These are phyloP conservation scores for Glomeris marginata DNA, from an alignment of 2,888 invertebrate species.

Conservation along the genomic window DNA sequence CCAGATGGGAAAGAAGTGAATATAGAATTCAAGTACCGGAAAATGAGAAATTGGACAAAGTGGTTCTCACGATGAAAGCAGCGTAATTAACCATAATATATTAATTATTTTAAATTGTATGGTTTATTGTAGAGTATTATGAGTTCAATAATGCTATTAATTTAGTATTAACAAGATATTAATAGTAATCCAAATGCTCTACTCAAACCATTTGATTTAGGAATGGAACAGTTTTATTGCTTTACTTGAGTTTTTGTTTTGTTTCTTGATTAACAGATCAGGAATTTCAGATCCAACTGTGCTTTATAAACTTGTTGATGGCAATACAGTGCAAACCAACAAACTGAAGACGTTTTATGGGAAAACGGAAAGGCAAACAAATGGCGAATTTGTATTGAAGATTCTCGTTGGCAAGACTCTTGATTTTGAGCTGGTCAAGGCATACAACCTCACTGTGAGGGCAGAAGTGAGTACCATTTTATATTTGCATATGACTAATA, in stretches of 20 bases:
- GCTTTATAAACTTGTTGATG: conserved; percentile 62
- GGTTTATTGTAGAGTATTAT: background rate
- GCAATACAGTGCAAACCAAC: conserved; percentile 73
- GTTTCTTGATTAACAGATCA: conserved; percentile 46
- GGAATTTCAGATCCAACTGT: conserved; percentile 50
- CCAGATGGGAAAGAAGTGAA: conserved; percentile 14
- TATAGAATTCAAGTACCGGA: conserved; percentile 3
- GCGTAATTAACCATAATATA: conserved; percentile 20
- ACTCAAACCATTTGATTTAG: conserved; percentile 21
- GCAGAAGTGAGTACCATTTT: conserved; percentile 45
- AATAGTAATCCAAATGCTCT: too few species aligned
- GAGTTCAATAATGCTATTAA: too few species aligned
- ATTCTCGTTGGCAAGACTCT: conserved; percentile 59
- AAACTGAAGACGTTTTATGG: conserved; percentile 50
- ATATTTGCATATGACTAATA: too few species aligned
- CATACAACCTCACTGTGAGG: conserved; percentile 67
- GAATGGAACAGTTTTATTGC: too few species aligned
- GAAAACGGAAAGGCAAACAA: conserved; percentile 31
- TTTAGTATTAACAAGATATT: too few species aligned
- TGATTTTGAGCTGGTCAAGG: conserved; percentile 70
- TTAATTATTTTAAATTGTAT: conserved; percentile 3
- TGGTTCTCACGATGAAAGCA: conserved; percentile 9
- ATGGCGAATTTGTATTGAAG: conserved; percentile 47
- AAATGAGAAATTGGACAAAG: conserved; percentile 4
- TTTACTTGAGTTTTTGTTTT: conserved; percentile 9